A percentile compares a stretch with the other conserved stretches of the same genome.
Evolutionary conservation across 2,888 invertebrate genomes (phyloP).

Genomic region (Tipula confusa): DNA sequence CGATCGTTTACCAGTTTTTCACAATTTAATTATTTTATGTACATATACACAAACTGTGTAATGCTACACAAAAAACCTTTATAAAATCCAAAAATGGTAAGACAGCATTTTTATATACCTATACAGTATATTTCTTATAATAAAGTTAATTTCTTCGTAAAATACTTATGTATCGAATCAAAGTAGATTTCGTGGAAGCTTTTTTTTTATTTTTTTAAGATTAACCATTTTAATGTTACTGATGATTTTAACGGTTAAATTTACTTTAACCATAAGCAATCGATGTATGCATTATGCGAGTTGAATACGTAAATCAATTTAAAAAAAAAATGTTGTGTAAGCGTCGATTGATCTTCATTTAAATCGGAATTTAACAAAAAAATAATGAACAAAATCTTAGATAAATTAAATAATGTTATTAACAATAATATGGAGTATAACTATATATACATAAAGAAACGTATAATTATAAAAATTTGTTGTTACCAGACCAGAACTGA

Average conservation of each 20-base stretch:
- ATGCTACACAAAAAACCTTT: not conserved
- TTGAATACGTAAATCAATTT: not conserved
- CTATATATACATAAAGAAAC: not conserved
- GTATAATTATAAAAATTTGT: not conserved
- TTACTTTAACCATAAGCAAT: not conserved
- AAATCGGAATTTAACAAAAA: not conserved
- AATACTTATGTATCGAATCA: not conserved
- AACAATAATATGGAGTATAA: not conserved
- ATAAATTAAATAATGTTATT: not conserved
- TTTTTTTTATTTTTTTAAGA: too few species aligned
- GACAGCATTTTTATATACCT: not conserved
- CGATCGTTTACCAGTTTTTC: slow-evolving; percentile 3
- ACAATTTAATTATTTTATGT: not conserved
- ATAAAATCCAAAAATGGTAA: not conserved
- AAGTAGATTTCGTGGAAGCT: not conserved
- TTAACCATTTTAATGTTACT: not conserved
- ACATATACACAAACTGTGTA: not conserved
- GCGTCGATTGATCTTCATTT: not conserved
- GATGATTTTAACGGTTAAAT: not conserved
- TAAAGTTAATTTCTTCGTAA: not conserved
- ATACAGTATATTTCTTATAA: not conserved
- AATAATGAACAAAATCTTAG: not conserved
- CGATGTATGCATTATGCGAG: not conserved
- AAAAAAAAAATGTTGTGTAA: not conserved
- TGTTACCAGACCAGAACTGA: not conserved